These are phyloP conservation scores for Orchesella flavescens DNA, from an alignment of 2,888 invertebrate genomes.

Conservation along the genomic window DNA sequence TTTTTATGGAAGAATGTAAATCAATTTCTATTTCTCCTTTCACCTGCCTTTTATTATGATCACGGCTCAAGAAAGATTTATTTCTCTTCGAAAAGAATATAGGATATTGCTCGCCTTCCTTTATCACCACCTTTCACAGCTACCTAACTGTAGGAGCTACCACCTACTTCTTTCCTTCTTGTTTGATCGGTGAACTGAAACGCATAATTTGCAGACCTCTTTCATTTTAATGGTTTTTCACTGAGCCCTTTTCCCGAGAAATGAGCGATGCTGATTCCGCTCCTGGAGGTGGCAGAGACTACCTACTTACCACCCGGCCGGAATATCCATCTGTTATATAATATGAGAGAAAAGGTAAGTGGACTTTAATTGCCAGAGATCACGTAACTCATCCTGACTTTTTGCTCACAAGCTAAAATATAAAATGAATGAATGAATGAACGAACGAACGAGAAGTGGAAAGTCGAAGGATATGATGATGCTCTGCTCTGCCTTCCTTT, in stretches of 20 bases:
- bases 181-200: constrained; percentile 44
- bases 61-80: constrained; percentile 23
- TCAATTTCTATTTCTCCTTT: constrained; percentile 14
- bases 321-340: too few species aligned
- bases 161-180: background rate
- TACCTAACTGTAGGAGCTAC: background rate
- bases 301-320: too few species aligned
- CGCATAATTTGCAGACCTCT: constrained; percentile 48
- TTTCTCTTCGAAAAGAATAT: background rate
- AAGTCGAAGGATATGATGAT: background rate
- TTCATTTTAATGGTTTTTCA: constrained; percentile 31
- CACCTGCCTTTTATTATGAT: constrained; percentile 21
- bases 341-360: constrained; percentile 40
- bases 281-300: too few species aligned
- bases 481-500: background rate
- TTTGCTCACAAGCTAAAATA: background rate
- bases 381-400: constrained; percentile 49
- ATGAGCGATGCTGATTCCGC: background rate
- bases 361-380: constrained; percentile 54
- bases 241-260: background rate
- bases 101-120: background rate
- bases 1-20: constrained; percentile 36
- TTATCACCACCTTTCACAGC: background rate
- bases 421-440: background rate
- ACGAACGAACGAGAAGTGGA: background rate